Conservation (phyloP, 2,113 vertebrate genomes). For the Siniperca chuatsi region DNA sequence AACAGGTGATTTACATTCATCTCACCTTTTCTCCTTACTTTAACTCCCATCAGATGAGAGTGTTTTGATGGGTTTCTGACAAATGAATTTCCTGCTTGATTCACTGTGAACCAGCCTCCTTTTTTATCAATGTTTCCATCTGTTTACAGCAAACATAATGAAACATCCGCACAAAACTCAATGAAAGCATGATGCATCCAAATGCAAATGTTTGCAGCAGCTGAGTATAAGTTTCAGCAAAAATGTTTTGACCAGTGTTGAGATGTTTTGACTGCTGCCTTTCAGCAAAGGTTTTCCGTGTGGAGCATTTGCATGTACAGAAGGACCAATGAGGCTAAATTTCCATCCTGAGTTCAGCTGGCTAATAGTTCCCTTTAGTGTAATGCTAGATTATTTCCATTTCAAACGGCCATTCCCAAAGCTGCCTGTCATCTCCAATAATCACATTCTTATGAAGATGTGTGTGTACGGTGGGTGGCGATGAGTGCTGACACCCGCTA, state of each 20-base stretch:
- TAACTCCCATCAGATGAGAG: constrained; percentile 25
- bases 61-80: constrained; percentile 44
- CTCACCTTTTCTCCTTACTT: constrained; percentile 24
- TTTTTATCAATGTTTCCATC: constrained; percentile 51
- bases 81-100: constrained; percentile 58
- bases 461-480: constrained; percentile 11
- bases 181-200: constrained; percentile 11
- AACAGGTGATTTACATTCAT: constrained; percentile 45
- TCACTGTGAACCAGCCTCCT: constrained; percentile 9
- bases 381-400: constrained; percentile 59
- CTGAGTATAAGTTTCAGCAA: constrained; percentile 12
- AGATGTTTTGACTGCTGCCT: constrained; percentile 48
- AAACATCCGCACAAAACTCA: constrained; percentile 26
- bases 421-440: constrained; percentile 47
- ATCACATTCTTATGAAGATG: constrained; percentile 49
- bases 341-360: constrained; percentile 49
- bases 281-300: constrained; percentile 9
- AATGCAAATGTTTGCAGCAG: constrained; percentile 40
- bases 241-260: constrained; percentile 45
- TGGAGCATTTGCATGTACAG: constrained; percentile 14
- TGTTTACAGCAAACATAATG: constrained; percentile 49
- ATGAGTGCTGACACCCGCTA: constrained; percentile 40
- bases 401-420: constrained; percentile 53
- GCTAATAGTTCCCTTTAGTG: constrained; percentile 58
- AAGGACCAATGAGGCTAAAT: constrained; percentile 34